Evolutionary conservation across 37 sponge, comb jelly and placozoan genomes (phyloP), one percentile per base, ranked within the genome.

Genomic region (Cladorhizidae sp.): DNA sequence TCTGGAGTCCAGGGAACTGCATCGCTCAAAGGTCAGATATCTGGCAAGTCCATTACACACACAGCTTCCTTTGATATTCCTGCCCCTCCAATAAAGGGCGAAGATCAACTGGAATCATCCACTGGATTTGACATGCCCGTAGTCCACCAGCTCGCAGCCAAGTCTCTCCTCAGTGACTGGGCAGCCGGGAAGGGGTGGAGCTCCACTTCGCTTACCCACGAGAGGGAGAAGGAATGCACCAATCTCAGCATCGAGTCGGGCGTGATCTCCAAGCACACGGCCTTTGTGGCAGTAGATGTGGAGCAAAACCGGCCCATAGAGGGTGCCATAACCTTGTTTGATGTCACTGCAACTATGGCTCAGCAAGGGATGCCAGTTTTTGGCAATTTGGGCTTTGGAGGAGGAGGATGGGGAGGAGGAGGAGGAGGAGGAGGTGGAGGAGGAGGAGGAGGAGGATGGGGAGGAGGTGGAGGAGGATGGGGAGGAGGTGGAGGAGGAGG

Each of bases 111-210:
- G 28, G 63, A 43, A 18, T 64, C 83, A 39, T 29, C 15, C 76
- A 36, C 64, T 25, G 33, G 72, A 40, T 69, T 73, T n/a, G 37
- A 35, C 39, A 43, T 87, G 39, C 74, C 76, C 28, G 51, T 83
- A n/a, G 61, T 93, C 58, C 93, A 93, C 80, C 93, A 89, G 18
- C 76, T 93, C 18, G 93, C 93, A 29, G 80, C 89, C 22, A 93
- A 89, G 76, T 18, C 72, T 26, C 88, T 91, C 40, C 72, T 91
- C 70, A 37, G 50, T n/a, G 92, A 86, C 49, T 84, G 75, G 76
- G 39, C 80, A 29, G 29, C 45, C 32, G 40, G 40, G 39, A 37
- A 75, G 40, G 76, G 76, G 11, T 57, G 59, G 42, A 40, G 61
- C 14, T 64, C 64, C 8, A 75, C 28, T 6, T 67, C 61, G 17